Percentiles rank a stretch among this genome's conserved stretches.
These are phyloP conservation scores for Phataginus tetradactyla DNA, from an alignment of 2,797 vertebrate genomes.

Conservation along the genomic window DNA sequence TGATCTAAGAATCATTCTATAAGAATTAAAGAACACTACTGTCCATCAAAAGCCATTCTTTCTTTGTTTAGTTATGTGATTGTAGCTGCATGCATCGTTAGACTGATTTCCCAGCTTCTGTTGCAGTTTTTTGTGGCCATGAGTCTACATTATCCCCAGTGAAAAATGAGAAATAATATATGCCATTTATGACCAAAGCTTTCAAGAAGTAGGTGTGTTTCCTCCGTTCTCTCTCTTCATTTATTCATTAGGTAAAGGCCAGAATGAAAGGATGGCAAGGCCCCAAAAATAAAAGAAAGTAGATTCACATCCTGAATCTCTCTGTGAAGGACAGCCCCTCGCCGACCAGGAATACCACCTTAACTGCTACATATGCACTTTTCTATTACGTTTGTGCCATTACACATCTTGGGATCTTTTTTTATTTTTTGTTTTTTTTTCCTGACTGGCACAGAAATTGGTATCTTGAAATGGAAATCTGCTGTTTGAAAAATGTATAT, in stretches of 20 bases:
- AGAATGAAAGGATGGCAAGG: background rate
- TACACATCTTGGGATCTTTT: background rate
- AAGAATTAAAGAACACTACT: background rate
- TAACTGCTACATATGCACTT: background rate
- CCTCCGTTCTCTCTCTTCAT: background rate
- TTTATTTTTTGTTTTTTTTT: too few relatives aligned
- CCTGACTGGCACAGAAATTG: background rate
- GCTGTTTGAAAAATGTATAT: background rate
- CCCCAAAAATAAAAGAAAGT: background rate
- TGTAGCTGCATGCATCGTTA: background rate
- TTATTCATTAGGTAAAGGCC: background rate
- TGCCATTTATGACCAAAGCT: background rate
- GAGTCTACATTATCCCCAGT: background rate
- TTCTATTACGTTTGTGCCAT: background rate
- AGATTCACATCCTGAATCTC: background rate
- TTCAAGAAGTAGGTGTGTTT: background rate
- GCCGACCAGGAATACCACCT: background rate
- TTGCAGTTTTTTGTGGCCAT: background rate
- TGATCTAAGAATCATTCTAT: background rate
- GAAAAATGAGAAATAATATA: background rate
- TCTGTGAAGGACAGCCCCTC: background rate
- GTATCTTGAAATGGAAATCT: background rate
- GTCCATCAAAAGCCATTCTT: background rate
- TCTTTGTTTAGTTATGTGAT: background rate
- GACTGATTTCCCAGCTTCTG: background rate